Base-by-base conservation (phyloP, 2,797 vertebrate genomes). In the Bradypus variegatus region DNA sequence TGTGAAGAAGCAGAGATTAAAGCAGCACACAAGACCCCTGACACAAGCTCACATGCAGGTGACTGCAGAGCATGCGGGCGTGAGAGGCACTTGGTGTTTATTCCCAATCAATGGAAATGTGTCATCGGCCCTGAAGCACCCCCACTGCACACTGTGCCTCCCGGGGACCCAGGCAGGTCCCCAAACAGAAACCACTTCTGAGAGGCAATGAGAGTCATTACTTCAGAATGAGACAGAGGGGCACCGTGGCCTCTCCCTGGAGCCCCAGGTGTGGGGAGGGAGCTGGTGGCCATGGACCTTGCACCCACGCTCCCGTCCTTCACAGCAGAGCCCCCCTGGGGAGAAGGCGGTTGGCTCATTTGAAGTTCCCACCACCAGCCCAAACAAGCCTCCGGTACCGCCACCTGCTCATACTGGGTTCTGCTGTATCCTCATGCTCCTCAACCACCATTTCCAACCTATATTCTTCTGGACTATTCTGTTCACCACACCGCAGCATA, bases 291-390 rank as follows among this genome's bases (percentile, higher is more conserved):
- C 16, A 33, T 36, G 33, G 18, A 18, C 16, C 2, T 2, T 69
- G 8, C 18, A 3, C 67, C 33, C 62, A 65, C 29, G 31, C 29
- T 12, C 29, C 62, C 62, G 15, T 4, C 38, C 48, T 19, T 38
- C 75, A 70, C 45, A 53, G 55, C 14, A 7, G 6, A 55, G 18
- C 12, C 1, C 27, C 11, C 9, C 38, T 55, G 38, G 50, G 53
- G 31, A 53, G 65, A 62, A 2, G 3, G 18, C 5, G 23, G 50
- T 12, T 8, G 19, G 31, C 5, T 8, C 38, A 2, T 0, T 0
- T 36, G 10, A 31, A 38, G 58, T 6, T 58, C 31, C 21, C 2
- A 3, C 64, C 8, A 21, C 18, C 45, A 33, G 12, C 64, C 77
- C 65, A 18, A 10, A 14, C 3, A 0, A 2, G 27, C n/a, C 27